Conservation (phyloP, 2,888 invertebrate species). For the Parnassius smintheus region DNA sequence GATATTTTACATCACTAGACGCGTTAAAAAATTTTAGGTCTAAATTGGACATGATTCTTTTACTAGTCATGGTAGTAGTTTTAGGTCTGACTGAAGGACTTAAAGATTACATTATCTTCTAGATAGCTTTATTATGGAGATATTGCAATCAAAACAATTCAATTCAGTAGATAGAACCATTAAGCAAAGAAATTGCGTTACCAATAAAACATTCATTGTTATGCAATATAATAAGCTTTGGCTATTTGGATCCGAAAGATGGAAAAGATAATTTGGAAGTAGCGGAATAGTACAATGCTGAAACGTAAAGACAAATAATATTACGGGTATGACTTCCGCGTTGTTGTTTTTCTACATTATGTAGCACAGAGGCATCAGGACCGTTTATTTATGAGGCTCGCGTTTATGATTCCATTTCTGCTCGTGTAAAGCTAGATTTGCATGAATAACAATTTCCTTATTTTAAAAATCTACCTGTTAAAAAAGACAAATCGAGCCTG, state of each 20-base stretch:
- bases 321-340: conserved; percentile 38
- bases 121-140: conserved; percentile 3
- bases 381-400: conserved; percentile 69
- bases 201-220: conserved; percentile 14
- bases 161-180: not conserved
- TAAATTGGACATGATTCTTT: too few relatives aligned
- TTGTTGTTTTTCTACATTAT: conserved; percentile 42
- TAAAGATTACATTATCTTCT: not conserved
- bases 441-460: conserved; percentile 73
- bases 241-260: conserved; percentile 17
- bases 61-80: not conserved
- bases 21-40: too few relatives aligned
- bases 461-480: conserved; percentile 74
- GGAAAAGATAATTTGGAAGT: conserved; percentile 23
- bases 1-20: too few relatives aligned
- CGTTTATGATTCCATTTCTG: conserved; percentile 73
- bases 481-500: conserved; percentile 66
- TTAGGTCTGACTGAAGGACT: conserved; percentile 1
- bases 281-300: conserved; percentile 25
- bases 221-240: conserved; percentile 22
- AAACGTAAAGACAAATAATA: conserved; percentile 30
- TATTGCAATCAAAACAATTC: conserved; percentile 6
- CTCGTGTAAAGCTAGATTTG: conserved; percentile 74
- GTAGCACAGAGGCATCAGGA: conserved; percentile 39
- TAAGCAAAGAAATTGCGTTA: conserved; percentile 18